Conservation (phyloP, 64 coral and sea anemone species). For the Exaiptasia diaphana region DNA sequence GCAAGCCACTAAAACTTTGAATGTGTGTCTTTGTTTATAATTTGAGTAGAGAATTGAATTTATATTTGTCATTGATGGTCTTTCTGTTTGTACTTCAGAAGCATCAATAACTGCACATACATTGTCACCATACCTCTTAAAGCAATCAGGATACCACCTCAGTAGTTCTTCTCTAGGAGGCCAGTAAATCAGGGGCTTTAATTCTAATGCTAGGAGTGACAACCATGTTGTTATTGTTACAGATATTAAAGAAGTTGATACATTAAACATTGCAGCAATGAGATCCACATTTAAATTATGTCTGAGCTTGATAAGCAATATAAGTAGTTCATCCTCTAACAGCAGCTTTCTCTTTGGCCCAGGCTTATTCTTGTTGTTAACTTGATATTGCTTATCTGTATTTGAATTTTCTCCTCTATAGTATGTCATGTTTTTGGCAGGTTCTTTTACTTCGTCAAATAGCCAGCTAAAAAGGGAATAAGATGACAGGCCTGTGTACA, state of each 20-base stretch:
- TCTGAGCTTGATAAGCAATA: conserved; percentile 11
- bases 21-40: conserved; percentile 28
- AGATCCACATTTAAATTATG: conserved; percentile 15
- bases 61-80: conserved; percentile 3
- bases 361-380: conserved; percentile 1
- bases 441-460: conserved; percentile 10
- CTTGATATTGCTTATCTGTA: conserved; percentile 9
- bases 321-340: conserved; percentile 18
- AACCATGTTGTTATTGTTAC: conserved; percentile 6
- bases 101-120: conserved; percentile 23
- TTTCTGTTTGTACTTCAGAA: conserved; percentile 22
- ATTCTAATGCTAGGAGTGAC: conserved; percentile 1
- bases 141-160: conserved; percentile 21
- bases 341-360: conserved; percentile 31
- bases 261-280: conserved; percentile 20
- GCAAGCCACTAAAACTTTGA: conserved; percentile 28
- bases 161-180: conserved; percentile 11
- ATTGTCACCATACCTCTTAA: conserved; percentile 24
- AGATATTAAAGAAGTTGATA: not conserved
- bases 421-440: not conserved
- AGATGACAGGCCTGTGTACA: not conserved
- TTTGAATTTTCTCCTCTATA: conserved; percentile 11
- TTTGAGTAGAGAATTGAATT: conserved; percentile 4
- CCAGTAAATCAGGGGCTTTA: conserved; percentile 35
- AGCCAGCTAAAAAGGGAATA: conserved; percentile 15